Evolutionary conservation across 2,888 invertebrate genomes (phyloP).

Genomic region (Schizaphis graminum): DNA sequence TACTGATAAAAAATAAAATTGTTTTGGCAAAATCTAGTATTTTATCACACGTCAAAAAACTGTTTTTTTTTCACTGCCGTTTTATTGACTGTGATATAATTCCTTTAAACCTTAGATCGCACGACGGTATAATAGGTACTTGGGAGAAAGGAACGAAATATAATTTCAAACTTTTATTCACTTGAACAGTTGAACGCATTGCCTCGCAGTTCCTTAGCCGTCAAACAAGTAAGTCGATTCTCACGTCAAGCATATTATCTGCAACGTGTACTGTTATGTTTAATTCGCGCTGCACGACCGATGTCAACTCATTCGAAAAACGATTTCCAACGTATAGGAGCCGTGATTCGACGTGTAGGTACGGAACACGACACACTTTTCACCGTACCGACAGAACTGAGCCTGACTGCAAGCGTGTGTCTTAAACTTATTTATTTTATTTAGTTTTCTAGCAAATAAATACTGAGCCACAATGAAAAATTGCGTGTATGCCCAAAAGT

Average conservation of each 20-base stretch:
- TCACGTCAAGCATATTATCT: background rate
- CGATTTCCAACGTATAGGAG: background rate
- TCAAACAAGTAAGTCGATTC: background rate
- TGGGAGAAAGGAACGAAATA: background rate
- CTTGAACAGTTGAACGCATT: background rate
- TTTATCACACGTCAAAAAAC: background rate
- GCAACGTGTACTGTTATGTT: constrained; percentile 12
- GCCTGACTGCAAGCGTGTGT: background rate
- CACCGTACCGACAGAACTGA: background rate
- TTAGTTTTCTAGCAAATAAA: background rate
- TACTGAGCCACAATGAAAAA: background rate
- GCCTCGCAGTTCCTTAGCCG: background rate
- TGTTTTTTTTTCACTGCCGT: background rate
- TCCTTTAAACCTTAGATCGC: background rate
- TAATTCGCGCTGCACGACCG: background rate
- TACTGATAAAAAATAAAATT: background rate
- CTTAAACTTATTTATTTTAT: background rate
- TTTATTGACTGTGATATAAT: background rate
- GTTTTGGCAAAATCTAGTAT: background rate
- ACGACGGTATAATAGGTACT: background rate
- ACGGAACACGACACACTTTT: background rate
- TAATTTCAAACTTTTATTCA: background rate
- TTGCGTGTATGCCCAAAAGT: background rate
- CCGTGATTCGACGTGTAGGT: background rate
- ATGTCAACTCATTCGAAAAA: constrained; percentile 7